Percentiles rank a stretch among this genome's conserved stretches.
phyloP scores from a whole-genome alignment of 2,888 invertebrate genomes.

The Auanema sp. region DNA sequence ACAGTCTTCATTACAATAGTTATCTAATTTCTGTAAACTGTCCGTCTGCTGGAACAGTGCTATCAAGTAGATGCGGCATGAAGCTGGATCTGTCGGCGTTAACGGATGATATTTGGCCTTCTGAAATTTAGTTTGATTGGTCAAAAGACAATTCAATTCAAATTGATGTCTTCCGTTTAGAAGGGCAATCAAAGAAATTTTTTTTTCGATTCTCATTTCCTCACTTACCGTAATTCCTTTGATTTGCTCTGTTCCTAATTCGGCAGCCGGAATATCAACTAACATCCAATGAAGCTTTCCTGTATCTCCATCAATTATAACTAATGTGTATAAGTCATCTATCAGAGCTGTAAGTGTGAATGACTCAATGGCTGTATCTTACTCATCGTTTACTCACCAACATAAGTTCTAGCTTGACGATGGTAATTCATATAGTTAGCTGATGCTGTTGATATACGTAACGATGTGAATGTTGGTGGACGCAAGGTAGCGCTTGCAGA shows the following conservation, averaged over 20 bases:
- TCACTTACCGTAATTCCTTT: slow-evolving; percentile 42
- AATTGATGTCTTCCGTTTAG: slow-evolving; percentile 5
- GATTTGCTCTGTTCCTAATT: slow-evolving; percentile 41
- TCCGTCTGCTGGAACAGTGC: slow-evolving; percentile 30
- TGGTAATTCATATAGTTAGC: slow-evolving; percentile 52
- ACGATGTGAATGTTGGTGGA: slow-evolving; percentile 48
- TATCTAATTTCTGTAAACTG: slow-evolving; percentile 11
- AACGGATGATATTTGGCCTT: slow-evolving; percentile 32
- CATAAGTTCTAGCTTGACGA: slow-evolving; percentile 52
- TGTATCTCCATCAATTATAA: slow-evolving; percentile 49
- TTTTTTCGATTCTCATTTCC: not conserved
- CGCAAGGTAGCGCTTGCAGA: slow-evolving; percentile 45
- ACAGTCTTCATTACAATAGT: slow-evolving; percentile 31
- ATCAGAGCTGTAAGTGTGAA: slow-evolving; percentile 42
- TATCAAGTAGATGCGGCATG: slow-evolving; percentile 33
- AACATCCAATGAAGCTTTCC: slow-evolving; percentile 55
- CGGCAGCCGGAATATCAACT: slow-evolving; percentile 49
- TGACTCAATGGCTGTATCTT: slow-evolving; percentile 2
- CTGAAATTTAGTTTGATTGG: slow-evolving; percentile 18
- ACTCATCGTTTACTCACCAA: slow-evolving; percentile 34
- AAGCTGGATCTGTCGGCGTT: slow-evolving; percentile 32
- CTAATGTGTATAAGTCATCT: slow-evolving; percentile 54
- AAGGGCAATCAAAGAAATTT: slow-evolving; percentile 3
- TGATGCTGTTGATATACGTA: slow-evolving; percentile 33
- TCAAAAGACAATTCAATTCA: slow-evolving; percentile 1